Conservation (phyloP, 2,797 vertebrate species). For the Xenops minutus region DNA sequence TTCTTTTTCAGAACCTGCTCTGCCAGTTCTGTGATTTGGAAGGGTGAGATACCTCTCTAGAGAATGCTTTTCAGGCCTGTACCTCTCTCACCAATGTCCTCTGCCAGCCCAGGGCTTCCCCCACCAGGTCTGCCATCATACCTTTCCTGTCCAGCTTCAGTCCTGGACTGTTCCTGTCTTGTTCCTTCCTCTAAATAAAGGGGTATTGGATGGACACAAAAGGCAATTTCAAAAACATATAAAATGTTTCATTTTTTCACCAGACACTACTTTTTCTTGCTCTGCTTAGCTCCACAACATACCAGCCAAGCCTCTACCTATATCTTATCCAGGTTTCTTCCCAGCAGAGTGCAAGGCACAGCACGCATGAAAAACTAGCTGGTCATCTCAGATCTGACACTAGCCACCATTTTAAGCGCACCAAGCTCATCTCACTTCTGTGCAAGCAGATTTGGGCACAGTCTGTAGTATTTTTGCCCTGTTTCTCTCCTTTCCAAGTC, state of each 20-base stretch:
- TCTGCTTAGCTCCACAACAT: not conserved
- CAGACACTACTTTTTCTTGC: not conserved
- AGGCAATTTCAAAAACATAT: not conserved
- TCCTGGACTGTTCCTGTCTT: not conserved
- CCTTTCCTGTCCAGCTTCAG: not conserved
- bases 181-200: not conserved
- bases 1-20: not conserved
- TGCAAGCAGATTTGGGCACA: not conserved
- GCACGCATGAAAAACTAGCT: not conserved
- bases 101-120: not conserved
- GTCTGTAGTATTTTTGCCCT: not conserved
- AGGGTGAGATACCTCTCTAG: not conserved
- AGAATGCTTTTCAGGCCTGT: not conserved
- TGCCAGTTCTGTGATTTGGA: not conserved
- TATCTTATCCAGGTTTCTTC: not conserved
- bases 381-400: not conserved
- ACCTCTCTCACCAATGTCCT: not conserved
- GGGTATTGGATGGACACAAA: not conserved
- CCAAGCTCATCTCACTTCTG: not conserved
- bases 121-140: not conserved
- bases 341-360: not conserved
- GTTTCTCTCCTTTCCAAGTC: not conserved
- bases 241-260: not conserved
- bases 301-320: not conserved
- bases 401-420: not conserved